Evolutionary conservation across 2,113 vertebrate species (phyloP).

Genomic region (Rallus limicola): DNA sequence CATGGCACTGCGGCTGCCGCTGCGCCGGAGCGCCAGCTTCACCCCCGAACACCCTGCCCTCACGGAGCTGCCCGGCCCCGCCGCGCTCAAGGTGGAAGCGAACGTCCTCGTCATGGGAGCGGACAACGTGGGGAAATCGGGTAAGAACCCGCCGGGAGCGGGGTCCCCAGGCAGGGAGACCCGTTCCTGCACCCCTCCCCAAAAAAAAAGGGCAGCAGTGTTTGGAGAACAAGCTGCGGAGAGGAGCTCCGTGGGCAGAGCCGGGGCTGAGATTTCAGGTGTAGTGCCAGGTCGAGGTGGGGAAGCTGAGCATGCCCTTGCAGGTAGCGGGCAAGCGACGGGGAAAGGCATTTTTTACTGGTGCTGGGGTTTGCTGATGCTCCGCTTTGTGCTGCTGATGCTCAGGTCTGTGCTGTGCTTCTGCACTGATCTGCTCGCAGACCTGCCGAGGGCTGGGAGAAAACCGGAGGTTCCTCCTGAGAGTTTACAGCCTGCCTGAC

Average conservation of each 20-base stretch:
- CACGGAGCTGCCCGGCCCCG: conserved; percentile 21
- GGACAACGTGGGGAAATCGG: conserved; percentile 85
- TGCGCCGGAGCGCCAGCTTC: conserved; percentile 72
- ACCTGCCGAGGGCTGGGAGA: neutral
- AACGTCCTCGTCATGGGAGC: conserved; percentile 84
- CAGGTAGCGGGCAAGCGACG: fast-evolving
- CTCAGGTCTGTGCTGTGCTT: neutral
- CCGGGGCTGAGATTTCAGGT: neutral
- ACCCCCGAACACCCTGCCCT: conserved; percentile 63
- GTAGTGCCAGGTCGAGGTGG: neutral
- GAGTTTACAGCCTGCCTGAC: neutral
- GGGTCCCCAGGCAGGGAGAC: neutral
- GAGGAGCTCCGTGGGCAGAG: neutral
- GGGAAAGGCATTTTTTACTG: neutral
- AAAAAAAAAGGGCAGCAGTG: neutral
- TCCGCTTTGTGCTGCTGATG: neutral
- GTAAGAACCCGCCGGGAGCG: conserved; percentile 5
- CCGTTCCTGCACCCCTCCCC: fast-evolving
- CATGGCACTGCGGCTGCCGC: conserved; percentile 70
- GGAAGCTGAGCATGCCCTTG: neutral
- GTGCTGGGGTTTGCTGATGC: neutral
- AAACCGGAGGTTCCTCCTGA: neutral
- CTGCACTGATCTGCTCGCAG: neutral
- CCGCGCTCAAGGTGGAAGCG: conserved; percentile 74
- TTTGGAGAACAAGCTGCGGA: neutral